These are phyloP conservation scores for Anthopleura xanthogrammica DNA, from an alignment of 92 coral and sea anemone genomes.

Conservation along the genomic window DNA sequence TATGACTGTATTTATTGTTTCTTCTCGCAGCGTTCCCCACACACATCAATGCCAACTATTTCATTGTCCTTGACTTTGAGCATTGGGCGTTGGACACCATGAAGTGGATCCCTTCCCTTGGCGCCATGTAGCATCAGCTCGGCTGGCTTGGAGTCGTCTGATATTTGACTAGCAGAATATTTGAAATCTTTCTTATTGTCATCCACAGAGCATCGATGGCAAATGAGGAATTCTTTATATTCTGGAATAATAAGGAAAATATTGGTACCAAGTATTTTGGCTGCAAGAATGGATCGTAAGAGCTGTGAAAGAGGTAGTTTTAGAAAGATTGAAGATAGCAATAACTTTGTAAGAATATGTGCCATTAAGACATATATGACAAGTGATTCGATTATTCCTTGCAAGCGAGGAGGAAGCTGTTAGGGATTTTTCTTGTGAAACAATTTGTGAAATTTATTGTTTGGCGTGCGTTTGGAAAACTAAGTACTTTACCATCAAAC, in stretches of 20 bases:
- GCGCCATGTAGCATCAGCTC: slow-evolving; percentile 54
- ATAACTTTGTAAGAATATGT: too few species aligned
- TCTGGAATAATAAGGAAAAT: slow-evolving; percentile 22
- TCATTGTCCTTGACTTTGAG: slow-evolving; percentile 42
- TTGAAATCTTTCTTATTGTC: slow-evolving; percentile 41
- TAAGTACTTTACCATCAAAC: too few species aligned
- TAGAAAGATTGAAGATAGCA: too few species aligned
- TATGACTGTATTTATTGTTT: neutral
- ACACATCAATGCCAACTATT: slow-evolving; percentile 55
- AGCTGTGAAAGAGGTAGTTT: neutral
- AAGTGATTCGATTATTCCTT: too few species aligned
- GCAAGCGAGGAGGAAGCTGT: too few species aligned
- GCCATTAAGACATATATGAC: too few species aligned
- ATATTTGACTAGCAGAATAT: slow-evolving; percentile 46
- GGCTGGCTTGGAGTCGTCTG: slow-evolving; percentile 48
- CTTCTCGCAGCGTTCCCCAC: slow-evolving; percentile 63
- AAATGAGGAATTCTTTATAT: slow-evolving; percentile 56
- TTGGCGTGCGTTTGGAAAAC: too few species aligned
- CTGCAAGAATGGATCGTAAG: neutral
- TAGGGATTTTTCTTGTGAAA: too few species aligned
- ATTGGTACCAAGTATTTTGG: neutral
- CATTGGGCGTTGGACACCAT: slow-evolving; percentile 52
- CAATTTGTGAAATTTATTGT: too few species aligned
- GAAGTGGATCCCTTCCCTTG: slow-evolving; percentile 49
- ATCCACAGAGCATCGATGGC: slow-evolving; percentile 41